Evolutionary conservation across 2,113 vertebrate species (phyloP), one percentile per base, ranked within the genome.

Genomic region (Oenanthe oenanthe): DNA sequence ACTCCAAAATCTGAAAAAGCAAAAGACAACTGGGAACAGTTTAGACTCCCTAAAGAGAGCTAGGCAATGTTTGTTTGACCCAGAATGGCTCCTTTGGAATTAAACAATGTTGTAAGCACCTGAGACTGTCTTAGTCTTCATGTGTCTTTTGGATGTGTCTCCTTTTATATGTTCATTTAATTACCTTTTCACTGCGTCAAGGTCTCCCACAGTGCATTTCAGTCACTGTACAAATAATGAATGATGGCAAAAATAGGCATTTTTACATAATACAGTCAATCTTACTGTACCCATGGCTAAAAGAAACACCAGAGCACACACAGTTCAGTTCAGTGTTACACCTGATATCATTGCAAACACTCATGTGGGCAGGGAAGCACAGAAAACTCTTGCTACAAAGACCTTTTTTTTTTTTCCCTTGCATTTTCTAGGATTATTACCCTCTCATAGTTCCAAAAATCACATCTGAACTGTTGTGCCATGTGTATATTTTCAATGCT

Each of bases 251-350:
- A 95, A 93, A n/a, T n/a, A 38, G 20, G 4, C 4, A n/a, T 53
- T 94, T 95, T 76, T 73, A 54, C 32, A 90, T 85, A 87, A 43
- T 63, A 72, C 72, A 92, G 61, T 86, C 76, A 72, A 92, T 73
- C 50, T 61, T 45, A 71, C 65, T 86, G 61, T 71, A 66, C 7
- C 21, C 18, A 7, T 43, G 19, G 26, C 40, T 92, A 51, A 86
- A 97, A 83, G 93, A 85, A 21, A 0, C 74, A 57, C 68, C 73
- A 91, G 16, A 31, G 36, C 51, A 80, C 24, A 48, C 73, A 87
- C 78, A 89, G 54, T 81, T 91, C n/a, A 80, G 73, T 85, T 90
- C 56, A 61, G 20, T 88, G 65, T 65, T 74, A 80, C 31, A 63
- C 47, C 36, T 90, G 47, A 66, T 54, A 29, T n/a, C 73, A 76